These are phyloP conservation scores for Telenomus remus DNA, from an alignment of 1,140 invertebrate genomes.

Conservation along the genomic window DNA sequence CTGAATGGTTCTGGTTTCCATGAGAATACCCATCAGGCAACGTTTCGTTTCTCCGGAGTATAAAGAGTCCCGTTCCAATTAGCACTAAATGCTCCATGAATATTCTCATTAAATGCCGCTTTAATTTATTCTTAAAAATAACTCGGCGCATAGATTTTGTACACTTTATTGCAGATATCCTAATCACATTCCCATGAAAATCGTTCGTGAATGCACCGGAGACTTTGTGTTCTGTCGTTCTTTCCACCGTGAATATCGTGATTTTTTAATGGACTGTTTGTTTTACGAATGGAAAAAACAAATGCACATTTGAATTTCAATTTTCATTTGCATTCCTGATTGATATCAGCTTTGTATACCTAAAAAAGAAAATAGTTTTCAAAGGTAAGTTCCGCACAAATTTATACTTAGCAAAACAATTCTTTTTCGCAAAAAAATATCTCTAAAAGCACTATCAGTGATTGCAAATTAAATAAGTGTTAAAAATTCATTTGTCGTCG, in stretches of 20 bases:
- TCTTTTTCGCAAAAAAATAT: not conserved
- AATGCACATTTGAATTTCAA: no score
- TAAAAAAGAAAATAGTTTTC: constrained; percentile 2
- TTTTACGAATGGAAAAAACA: not conserved
- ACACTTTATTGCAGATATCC: constrained; percentile 42
- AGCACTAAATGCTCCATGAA: constrained; percentile 49
- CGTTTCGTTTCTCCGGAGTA: constrained; percentile 38
- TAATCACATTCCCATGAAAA: constrained; percentile 43
- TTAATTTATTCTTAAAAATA: constrained; percentile 49
- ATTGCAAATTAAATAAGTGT: not conserved
- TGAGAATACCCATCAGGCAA: constrained; percentile 34
- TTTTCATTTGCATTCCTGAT: no score
- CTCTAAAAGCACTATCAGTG: no score
- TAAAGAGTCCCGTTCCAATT: constrained; percentile 42
- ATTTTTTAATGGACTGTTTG: no score
- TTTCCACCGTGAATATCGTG: not conserved
- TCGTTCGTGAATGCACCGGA: not conserved
- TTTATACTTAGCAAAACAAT: not conserved
- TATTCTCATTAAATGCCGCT: constrained; percentile 50
- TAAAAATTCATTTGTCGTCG: not conserved
- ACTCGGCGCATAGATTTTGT: constrained; percentile 28
- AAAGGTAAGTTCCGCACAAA: not conserved
- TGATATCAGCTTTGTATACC: not conserved
- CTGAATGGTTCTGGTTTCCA: constrained; percentile 19
- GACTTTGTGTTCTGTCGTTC: not conserved